Conservation (phyloP, 2,113 vertebrate species). For the Reinhardtius hippoglossoides region DNA sequence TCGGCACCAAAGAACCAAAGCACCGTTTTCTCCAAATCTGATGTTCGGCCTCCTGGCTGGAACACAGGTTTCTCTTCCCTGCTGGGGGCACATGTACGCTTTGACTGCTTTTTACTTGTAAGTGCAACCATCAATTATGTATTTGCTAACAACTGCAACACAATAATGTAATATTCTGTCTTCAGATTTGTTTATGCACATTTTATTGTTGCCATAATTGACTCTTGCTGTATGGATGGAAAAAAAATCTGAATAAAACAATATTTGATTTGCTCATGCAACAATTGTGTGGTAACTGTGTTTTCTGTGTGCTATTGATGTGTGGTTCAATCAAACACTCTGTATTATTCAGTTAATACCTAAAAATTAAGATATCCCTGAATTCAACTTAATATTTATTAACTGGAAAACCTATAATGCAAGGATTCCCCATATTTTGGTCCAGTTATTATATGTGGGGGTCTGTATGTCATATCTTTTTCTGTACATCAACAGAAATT, state of each 20-base stretch:
- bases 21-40: slow-evolving; percentile 72
- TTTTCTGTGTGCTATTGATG: slow-evolving; percentile 26
- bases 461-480: too few species aligned
- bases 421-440: too few species aligned
- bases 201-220: slow-evolving; percentile 99
- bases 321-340: not conserved
- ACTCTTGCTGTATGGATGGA: slow-evolving; percentile 94
- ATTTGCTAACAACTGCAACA: slow-evolving; percentile 96
- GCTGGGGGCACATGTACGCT: slow-evolving; percentile 79
- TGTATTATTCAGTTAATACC: too few species aligned
- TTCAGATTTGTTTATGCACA: slow-evolving; percentile 98
- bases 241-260: slow-evolving; percentile 86
- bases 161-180: slow-evolving; percentile 95
- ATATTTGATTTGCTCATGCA: slow-evolving; percentile 97
- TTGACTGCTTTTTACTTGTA: slow-evolving; percentile 87
- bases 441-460: too few species aligned
- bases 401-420: too few species aligned
- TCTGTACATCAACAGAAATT: too few species aligned
- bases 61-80: slow-evolving; percentile 77
- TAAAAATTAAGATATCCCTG: not conserved
- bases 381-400: not conserved
- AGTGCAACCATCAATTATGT: slow-evolving; percentile 84
- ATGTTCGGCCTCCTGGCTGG: slow-evolving; percentile 53
- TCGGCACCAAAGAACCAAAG: slow-evolving; percentile 85
- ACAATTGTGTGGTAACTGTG: slow-evolving; percentile 13